Percentiles rank a stretch among this genome's conserved stretches.
Evolutionary conservation across 2,113 vertebrate species (phyloP).

Genomic region (Balaeniceps rex): DNA sequence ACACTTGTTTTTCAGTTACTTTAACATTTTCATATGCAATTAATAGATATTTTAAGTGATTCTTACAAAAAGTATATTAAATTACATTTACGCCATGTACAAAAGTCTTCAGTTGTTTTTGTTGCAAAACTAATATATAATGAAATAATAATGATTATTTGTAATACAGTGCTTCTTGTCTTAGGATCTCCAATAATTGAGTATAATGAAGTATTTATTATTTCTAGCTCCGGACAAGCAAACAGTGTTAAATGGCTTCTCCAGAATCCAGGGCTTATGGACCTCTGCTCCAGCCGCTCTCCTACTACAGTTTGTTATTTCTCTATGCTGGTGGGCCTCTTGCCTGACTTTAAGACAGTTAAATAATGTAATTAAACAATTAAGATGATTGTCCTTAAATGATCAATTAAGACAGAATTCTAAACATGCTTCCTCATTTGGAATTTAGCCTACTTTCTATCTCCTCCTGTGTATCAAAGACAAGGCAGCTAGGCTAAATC

Average conservation of each 20-base stretch:
- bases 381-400: constrained; percentile 56
- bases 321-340: constrained; percentile 62
- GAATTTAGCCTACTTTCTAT: constrained; percentile 43
- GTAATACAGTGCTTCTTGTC: constrained; percentile 16
- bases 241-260: constrained; percentile 57
- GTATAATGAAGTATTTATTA: constrained; percentile 62
- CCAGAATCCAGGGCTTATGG: constrained; percentile 18
- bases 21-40: not conserved
- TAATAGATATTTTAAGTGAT: not conserved
- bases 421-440: constrained; percentile 49
- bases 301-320: constrained; percentile 59
- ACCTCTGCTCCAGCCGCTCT: constrained; percentile 20
- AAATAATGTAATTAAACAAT: constrained; percentile 66
- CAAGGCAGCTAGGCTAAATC: constrained; percentile 12
- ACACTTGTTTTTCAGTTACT: not conserved
- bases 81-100: not conserved
- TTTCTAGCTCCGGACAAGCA: constrained; percentile 56
- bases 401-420: constrained; percentile 62
- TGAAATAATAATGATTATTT: constrained; percentile 48
- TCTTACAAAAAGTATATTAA: not conserved
- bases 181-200: constrained; percentile 29
- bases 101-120: not conserved
- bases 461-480: not conserved
- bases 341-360: constrained; percentile 50
- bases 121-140: constrained; percentile 3